These are phyloP conservation scores for Aplocera efformata DNA, from an alignment of 2,888 invertebrate genomes.

Conservation along the genomic window DNA sequence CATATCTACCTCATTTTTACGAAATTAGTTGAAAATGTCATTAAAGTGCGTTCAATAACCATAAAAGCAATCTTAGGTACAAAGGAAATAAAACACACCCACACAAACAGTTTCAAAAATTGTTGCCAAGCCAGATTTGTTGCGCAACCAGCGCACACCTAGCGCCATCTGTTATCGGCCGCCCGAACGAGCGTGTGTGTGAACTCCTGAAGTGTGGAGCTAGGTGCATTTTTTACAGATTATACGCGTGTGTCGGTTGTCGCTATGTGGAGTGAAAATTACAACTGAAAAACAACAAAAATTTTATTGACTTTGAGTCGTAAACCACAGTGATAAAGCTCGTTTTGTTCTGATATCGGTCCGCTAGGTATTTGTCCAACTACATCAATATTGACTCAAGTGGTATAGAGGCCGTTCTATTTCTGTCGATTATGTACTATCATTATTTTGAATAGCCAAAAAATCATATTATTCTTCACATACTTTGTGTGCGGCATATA, in stretches of 20 bases:
- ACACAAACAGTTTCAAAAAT: slow-evolving; percentile 29
- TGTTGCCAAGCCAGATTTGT: slow-evolving; percentile 35
- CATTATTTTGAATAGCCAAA: slow-evolving; percentile 27
- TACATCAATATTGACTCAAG: slow-evolving; percentile 42
- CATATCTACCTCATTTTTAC: slow-evolving; percentile 5
- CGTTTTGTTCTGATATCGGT: not conserved
- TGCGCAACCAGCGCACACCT: slow-evolving; percentile 17
- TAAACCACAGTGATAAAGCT: slow-evolving; percentile 2
- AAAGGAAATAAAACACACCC: slow-evolving; percentile 27
- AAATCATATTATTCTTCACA: slow-evolving; percentile 3
- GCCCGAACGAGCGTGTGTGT: slow-evolving; percentile 25
- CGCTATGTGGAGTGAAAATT: slow-evolving; percentile 23
- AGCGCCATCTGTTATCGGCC: slow-evolving; percentile 45
- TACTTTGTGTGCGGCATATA: not conserved
- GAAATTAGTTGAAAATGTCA: slow-evolving; percentile 11
- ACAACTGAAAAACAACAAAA: slow-evolving; percentile 18
- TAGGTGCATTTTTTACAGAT: slow-evolving; percentile 24
- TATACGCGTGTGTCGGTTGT: slow-evolving; percentile 17
- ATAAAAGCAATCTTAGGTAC: slow-evolving; percentile 24
- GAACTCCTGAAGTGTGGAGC: slow-evolving; percentile 13
- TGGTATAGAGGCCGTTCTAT: slow-evolving; percentile 41
- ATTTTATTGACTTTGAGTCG: not conserved
- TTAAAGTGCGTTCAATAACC: slow-evolving; percentile 23
- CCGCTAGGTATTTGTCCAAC: slow-evolving; percentile 32
- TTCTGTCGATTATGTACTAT: slow-evolving; percentile 34